Conservation (phyloP, 2,113 vertebrate genomes). For the Pelusios castaneus region DNA sequence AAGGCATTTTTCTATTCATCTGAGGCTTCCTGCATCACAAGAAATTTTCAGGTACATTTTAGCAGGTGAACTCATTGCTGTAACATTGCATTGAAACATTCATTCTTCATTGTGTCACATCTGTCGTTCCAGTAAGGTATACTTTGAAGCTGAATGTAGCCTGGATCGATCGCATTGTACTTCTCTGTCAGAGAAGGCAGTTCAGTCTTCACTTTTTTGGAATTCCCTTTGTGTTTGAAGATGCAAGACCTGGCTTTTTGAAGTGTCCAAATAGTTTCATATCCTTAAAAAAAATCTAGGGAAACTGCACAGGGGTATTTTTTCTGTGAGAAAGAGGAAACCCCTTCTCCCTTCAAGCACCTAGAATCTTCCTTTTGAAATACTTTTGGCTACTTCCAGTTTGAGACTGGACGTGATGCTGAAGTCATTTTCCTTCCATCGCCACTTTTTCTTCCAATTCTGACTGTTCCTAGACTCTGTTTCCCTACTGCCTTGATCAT, state of each 20-base stretch:
- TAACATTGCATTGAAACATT: slow-evolving; percentile 12
- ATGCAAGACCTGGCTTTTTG: neutral
- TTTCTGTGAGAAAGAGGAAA: neutral
- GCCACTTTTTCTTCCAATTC: neutral
- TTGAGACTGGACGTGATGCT: neutral
- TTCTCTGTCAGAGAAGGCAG: neutral
- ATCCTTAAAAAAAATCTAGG: neutral
- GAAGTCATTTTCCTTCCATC: slow-evolving; percentile 3
- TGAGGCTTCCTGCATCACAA: slow-evolving; percentile 42
- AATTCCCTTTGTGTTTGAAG: neutral
- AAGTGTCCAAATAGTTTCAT: neutral
- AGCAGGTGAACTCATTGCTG: slow-evolving; percentile 33
- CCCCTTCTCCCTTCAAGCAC: neutral
- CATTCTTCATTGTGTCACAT: neutral
- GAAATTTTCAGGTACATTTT: slow-evolving; percentile 26
- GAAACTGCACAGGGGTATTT: neutral
- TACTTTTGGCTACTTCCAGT: neutral
- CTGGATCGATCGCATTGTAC: neutral
- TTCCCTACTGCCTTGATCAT: neutral
- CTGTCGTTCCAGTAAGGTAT: neutral
- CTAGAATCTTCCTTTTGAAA: neutral
- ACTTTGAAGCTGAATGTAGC: neutral
- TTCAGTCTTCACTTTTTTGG: neutral
- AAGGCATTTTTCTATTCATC: slow-evolving; percentile 43
- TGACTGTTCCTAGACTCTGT: neutral